Evolutionary conservation across 2,888 invertebrate genomes (phyloP).

Genomic region (Tenthredo scrophulariae): DNA sequence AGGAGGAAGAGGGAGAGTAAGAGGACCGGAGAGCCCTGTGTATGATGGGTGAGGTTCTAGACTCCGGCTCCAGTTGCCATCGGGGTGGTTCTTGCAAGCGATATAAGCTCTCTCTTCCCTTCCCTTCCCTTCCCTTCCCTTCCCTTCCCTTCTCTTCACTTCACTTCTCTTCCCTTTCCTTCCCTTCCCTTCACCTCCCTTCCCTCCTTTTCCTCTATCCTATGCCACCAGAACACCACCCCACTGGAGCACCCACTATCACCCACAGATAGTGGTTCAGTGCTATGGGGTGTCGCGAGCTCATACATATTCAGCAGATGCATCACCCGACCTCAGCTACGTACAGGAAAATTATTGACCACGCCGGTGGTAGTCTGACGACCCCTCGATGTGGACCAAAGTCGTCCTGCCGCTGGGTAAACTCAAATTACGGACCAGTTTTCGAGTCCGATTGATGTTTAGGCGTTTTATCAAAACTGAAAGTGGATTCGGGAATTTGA

Average conservation of each 20-base stretch:
- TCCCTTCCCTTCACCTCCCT: conserved; percentile 58
- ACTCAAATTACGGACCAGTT: conserved; percentile 77
- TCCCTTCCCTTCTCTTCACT: conserved; percentile 57
- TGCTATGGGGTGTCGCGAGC: conserved; percentile 78
- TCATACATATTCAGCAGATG: conserved; percentile 85
- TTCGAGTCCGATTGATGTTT: conserved; percentile 77
- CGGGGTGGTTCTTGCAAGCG: conserved; percentile 75
- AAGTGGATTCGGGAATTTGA: conserved; percentile 61
- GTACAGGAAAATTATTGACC: conserved; percentile 74
- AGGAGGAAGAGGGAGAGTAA: conserved; percentile 51
- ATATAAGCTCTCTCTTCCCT: conserved; percentile 70
- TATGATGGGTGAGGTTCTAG: conserved; percentile 75
- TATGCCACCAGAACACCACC: conserved; percentile 49
- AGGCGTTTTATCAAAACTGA: conserved; percentile 74
- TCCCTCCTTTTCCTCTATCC: conserved; percentile 43
- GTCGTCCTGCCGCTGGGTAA: conserved; percentile 68
- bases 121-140: conserved; percentile 58
- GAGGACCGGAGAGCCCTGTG: conserved; percentile 68
- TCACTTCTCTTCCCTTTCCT: conserved; percentile 57
- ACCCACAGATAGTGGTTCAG: conserved; percentile 76
- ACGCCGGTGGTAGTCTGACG: conserved; percentile 64
- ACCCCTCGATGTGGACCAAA: conserved; percentile 68
- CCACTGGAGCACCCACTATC: conserved; percentile 74
- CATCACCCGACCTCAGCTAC: conserved; percentile 79
- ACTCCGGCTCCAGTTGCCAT: conserved; percentile 75